Evolutionary conservation across 2,888 invertebrate genomes (phyloP).

Genomic region (Chaitophorus viminalis): DNA sequence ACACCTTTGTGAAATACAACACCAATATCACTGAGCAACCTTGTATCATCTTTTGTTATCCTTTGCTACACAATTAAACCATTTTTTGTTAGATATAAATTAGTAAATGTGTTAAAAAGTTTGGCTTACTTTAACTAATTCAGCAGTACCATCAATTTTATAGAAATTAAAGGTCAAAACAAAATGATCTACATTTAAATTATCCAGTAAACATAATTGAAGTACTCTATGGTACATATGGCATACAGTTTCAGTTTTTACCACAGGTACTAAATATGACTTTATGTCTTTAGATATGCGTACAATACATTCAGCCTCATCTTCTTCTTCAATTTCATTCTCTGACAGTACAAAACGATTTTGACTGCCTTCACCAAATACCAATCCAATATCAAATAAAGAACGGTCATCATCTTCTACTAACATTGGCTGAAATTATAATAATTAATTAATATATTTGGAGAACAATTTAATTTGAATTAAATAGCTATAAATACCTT

Average conservation of each 20-base stretch:
- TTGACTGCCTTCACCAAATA: slow-evolving; percentile 29
- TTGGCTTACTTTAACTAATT: slow-evolving; percentile 41
- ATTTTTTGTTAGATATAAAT: background rate
- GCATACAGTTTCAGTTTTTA: slow-evolving; percentile 35
- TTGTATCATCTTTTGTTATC: slow-evolving; percentile 40
- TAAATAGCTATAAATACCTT: slow-evolving; percentile 15
- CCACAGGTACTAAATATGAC: slow-evolving; percentile 9
- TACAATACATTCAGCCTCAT: slow-evolving; percentile 44
- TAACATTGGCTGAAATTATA: slow-evolving; percentile 45
- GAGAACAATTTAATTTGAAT: background rate
- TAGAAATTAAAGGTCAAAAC: slow-evolving; percentile 50
- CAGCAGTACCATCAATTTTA: slow-evolving; percentile 6
- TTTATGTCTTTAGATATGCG: slow-evolving; percentile 34
- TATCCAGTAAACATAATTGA: slow-evolving; percentile 18
- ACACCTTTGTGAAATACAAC: slow-evolving; percentile 28
- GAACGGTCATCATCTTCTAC: slow-evolving; percentile 36
- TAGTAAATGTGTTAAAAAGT: background rate
- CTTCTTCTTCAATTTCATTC: slow-evolving; percentile 22
- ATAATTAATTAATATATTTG: background rate
- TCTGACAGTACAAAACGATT: slow-evolving; percentile 58
- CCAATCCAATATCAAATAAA: slow-evolving; percentile 37
- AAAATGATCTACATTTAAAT: slow-evolving; percentile 26
- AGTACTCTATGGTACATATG: slow-evolving; percentile 41
- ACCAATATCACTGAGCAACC: slow-evolving; percentile 47
- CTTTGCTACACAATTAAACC: slow-evolving; percentile 28